phyloP scores from a whole-genome alignment of 1,140 invertebrate genomes.

The Grapholita molesta region DNA sequence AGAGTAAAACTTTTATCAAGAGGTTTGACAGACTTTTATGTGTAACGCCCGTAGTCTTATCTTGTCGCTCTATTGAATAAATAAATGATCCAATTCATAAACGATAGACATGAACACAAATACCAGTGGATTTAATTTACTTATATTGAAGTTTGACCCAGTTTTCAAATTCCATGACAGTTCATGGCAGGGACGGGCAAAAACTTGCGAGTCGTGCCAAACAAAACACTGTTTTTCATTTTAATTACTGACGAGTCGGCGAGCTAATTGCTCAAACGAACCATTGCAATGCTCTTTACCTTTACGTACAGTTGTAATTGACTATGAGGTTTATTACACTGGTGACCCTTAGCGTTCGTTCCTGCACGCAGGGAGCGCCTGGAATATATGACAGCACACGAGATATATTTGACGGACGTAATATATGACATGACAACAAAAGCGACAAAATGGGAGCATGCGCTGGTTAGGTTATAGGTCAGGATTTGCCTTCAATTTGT shows the following conservation, averaged over 20 bases:
- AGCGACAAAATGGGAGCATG: neutral
- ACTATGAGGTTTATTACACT: neutral
- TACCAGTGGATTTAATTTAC: neutral
- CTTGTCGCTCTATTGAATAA: neutral
- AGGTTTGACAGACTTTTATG: too few relatives aligned
- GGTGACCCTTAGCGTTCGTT: neutral
- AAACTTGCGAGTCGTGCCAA: neutral
- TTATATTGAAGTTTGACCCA: conserved; percentile 8
- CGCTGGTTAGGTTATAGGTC: conserved; percentile 2
- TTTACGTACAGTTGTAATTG: neutral
- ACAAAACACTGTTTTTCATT: neutral
- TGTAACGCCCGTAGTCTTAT: too few relatives aligned
- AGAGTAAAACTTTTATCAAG: too few relatives aligned
- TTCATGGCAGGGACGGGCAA: neutral
- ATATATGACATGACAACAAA: neutral
- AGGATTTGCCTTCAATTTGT: neutral
- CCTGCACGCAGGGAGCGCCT: neutral
- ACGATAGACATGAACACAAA: neutral
- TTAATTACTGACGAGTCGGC: too few relatives aligned
- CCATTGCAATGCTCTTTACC: too few relatives aligned
- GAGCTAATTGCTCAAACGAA: neutral
- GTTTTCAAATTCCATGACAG: neutral
- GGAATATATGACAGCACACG: neutral
- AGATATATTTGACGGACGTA: neutral
- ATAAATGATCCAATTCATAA: neutral